Evolutionary conservation across 2,797 vertebrate genomes (phyloP).

Genomic region (Acanthornis magna): DNA sequence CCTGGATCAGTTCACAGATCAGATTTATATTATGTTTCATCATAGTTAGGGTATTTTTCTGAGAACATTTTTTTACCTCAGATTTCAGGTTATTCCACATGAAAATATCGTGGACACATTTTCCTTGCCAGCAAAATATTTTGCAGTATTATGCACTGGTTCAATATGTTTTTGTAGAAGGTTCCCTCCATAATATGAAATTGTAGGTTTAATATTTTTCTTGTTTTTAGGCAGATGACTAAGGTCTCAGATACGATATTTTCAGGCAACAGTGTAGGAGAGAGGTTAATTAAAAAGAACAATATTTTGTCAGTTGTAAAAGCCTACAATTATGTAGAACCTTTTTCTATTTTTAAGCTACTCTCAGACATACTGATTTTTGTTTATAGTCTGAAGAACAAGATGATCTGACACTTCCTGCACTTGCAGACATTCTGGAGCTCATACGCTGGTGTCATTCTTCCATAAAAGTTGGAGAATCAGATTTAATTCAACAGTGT

Average conservation of each 20-base stretch:
- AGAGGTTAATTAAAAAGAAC: conserved; percentile 49
- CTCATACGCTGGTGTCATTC: not conserved
- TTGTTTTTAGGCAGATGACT: not conserved
- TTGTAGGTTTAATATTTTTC: conserved; percentile 11
- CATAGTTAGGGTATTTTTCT: not conserved
- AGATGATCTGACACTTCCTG: conserved; percentile 31
- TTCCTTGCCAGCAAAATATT: not conserved
- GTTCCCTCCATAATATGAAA: conserved; percentile 1
- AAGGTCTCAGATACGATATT: conserved; percentile 14
- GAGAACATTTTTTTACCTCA: not conserved
- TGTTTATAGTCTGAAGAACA: conserved; percentile 48
- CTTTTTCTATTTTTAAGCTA: conserved; percentile 21
- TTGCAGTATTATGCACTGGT: not conserved
- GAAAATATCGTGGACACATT: not conserved
- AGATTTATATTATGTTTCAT: not conserved
- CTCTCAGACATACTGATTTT: conserved; percentile 36
- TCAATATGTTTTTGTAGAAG: not conserved
- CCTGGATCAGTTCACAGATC: not conserved
- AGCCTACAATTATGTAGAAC: conserved; percentile 17
- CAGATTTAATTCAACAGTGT: not conserved
- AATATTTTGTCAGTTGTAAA: conserved; percentile 47
- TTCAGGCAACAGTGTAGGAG: not conserved
- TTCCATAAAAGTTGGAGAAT: not conserved
- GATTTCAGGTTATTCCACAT: not conserved
- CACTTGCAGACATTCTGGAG: not conserved